Percentiles rank a stretch among this genome's conserved stretches.
Evolutionary conservation across 1,140 invertebrate genomes (phyloP).

Genomic region (Zaprionus kolodkinae): DNA sequence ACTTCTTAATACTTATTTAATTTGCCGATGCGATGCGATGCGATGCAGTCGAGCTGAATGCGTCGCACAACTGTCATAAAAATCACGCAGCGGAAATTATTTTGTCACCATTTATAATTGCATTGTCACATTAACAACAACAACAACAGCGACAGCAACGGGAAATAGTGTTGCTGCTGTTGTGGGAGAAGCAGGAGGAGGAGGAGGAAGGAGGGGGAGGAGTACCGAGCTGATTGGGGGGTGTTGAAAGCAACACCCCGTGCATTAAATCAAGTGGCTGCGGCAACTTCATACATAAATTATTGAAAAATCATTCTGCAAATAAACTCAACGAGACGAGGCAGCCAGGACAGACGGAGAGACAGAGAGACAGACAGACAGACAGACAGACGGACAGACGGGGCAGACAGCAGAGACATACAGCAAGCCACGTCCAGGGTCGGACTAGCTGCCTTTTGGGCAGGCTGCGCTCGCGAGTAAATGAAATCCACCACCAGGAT

Average conservation of each 20-base stretch:
- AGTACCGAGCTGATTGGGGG: slow-evolving; percentile 57
- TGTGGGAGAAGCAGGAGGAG: slow-evolving; percentile 51
- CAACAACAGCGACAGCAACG: slow-evolving; percentile 21
- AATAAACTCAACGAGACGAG: slow-evolving; percentile 64
- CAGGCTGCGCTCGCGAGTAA: slow-evolving; percentile 46
- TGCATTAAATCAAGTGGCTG: slow-evolving; percentile 79
- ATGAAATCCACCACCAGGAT: slow-evolving; percentile 72
- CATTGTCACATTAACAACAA: slow-evolving; percentile 75
- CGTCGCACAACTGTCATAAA: slow-evolving; percentile 80
- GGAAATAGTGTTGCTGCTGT: slow-evolving; percentile 40
- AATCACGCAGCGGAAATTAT: slow-evolving; percentile 84
- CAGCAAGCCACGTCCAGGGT: slow-evolving; percentile 1
- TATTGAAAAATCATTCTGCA: slow-evolving; percentile 83
- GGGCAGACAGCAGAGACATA: not conserved
- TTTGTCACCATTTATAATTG: slow-evolving; percentile 84
- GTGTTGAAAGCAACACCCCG: slow-evolving; percentile 81
- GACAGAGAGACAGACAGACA: not conserved
- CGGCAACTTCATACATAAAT: slow-evolving; percentile 75
- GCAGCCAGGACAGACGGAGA: not conserved
- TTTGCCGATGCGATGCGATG: slow-evolving; percentile 37
- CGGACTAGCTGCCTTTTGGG: slow-evolving; percentile 4
- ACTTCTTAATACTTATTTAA: slow-evolving; percentile 78
- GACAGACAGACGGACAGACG: not conserved
- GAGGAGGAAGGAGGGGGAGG: slow-evolving; percentile 34
- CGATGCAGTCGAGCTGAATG: slow-evolving; percentile 65